Evolutionary conservation across 2,113 vertebrate species (phyloP), one percentile per base, ranked within the genome.

Genomic region (Miniopterus natalensis): DNA sequence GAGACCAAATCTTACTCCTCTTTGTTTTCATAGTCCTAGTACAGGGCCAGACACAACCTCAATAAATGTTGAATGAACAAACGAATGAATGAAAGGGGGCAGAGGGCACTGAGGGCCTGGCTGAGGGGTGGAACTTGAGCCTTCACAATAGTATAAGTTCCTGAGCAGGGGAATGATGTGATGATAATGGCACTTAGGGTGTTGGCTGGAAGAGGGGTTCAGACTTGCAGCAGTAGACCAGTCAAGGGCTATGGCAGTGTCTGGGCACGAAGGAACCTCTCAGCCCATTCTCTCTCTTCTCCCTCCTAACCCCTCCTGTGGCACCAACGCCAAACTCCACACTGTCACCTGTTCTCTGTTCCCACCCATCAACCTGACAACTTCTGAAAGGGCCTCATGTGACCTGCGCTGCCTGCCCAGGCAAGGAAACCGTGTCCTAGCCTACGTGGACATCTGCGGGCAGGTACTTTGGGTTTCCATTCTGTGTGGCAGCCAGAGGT

Each of bases 311-410:
- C 78, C 6, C 1, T 61, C 74, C 23, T 27, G 4, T 17, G 42
- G 55, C 70, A 83, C 47, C 49, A 74, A 42, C 1, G 36, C 31
- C 21, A 42, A 17, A 40, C 29, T 42, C n/a, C 21, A 49, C 27
- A 18, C 42, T 1, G 0, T 42, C 18, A 29, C 13, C 53, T 40
- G 27, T 73, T 57, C 55, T 71, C 6, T 2, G 66, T 71, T 92
- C 45, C 27, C 36, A 84, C 73, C 11, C 2, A 21, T n/a, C 61
- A 57, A 40, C 20, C 42, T 91, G 81, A 61, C 49, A 74, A 45
- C 57, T 92, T 68, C 77, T 63, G 49, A 68, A 84, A 84, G 95
- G 57, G 63, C 85, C 63, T 88, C 55, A 6, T n/a, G 36, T 18
- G 18, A 77, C 66, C 68, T 14, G 15, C 31, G n/a, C 49, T 40